Conservation (phyloP, 2,797 vertebrate genomes). For the Coccyzus lansbergi region DNA sequence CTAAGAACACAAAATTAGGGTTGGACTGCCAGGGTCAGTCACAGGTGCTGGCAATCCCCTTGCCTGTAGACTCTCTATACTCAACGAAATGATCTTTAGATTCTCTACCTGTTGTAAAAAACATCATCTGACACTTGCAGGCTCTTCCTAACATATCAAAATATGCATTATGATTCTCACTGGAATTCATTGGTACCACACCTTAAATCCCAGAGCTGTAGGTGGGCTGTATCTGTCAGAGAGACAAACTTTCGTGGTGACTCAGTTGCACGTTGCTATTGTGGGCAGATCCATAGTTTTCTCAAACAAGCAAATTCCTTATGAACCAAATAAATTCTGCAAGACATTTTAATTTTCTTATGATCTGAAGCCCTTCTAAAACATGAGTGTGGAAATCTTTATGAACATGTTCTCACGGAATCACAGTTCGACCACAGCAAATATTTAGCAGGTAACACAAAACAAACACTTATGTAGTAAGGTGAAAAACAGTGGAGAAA, state of each 20-base stretch:
- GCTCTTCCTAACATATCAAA: neutral
- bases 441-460: neutral
- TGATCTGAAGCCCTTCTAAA: neutral
- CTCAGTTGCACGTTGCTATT: neutral
- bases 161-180: neutral
- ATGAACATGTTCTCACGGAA: neutral
- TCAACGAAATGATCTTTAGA: neutral
- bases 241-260: neutral
- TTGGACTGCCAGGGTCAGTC: neutral
- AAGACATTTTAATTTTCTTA: neutral
- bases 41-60: fast-evolving
- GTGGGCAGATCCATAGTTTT: neutral
- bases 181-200: neutral
- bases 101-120: neutral
- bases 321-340: neutral
- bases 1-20: neutral
- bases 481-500: neutral
- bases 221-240: fast-evolving
- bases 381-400: neutral
- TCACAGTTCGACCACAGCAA: neutral
- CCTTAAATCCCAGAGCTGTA: neutral
- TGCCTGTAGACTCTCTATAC: neutral
- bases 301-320: neutral
- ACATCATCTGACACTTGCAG: neutral
- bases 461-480: neutral